These are phyloP conservation scores for Drosophila bipectinata DNA, from an alignment of 1,140 invertebrate genomes.

Conservation along the genomic window DNA sequence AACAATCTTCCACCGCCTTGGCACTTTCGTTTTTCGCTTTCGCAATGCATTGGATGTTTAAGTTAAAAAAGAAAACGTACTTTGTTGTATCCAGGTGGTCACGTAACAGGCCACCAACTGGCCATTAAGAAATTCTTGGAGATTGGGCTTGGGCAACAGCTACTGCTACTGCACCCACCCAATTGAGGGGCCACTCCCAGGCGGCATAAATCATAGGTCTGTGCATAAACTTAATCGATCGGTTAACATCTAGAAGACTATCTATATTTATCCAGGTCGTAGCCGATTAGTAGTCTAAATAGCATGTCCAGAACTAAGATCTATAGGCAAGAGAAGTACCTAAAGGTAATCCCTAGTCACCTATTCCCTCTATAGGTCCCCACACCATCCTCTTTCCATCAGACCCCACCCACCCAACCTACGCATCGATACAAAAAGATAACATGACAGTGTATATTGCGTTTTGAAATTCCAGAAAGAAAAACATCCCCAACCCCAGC, in stretches of 20 bases:
- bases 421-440: conserved; percentile 42
- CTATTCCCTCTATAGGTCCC: background rate
- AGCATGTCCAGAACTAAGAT: no score
- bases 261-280: conserved; percentile 35
- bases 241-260: conserved; percentile 48
- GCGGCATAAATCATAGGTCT: conserved; percentile 73
- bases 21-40: conserved; percentile 68
- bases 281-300: background rate
- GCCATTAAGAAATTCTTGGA: conserved; percentile 73
- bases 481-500: conserved; percentile 9
- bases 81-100: conserved; percentile 51
- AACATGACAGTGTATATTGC: conserved; percentile 34
- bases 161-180: conserved; percentile 31
- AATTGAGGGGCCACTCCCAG: conserved; percentile 32
- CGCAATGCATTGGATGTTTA: conserved; percentile 18
- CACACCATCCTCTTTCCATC: background rate
- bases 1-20: conserved; percentile 31
- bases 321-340: no score
- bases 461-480: conserved; percentile 54
- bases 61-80: conserved; percentile 27
- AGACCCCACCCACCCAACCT: conserved; percentile 30
- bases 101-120: conserved; percentile 60
- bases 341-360: background rate
- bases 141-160: conserved; percentile 9
- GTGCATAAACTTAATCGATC: conserved; percentile 69